These are phyloP conservation scores for Amphipyra tragopoginis DNA, from an alignment of 2,888 invertebrate species.

Conservation along the genomic window DNA sequence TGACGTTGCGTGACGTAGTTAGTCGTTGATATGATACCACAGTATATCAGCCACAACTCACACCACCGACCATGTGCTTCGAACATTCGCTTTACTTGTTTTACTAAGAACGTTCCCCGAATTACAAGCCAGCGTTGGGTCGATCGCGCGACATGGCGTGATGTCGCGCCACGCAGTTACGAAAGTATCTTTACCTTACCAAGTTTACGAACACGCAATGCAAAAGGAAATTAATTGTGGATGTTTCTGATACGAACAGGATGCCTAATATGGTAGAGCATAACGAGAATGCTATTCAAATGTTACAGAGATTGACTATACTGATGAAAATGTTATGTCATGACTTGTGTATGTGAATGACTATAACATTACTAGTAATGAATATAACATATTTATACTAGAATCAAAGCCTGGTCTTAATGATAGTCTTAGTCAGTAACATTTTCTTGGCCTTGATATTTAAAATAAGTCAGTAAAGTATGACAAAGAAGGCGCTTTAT, in stretches of 20 bases:
- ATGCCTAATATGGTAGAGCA: conserved; percentile 14
- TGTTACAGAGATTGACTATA: no score
- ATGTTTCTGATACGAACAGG: conserved; percentile 27
- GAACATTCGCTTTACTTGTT: conserved; percentile 40
- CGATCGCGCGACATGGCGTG: conserved; percentile 86
- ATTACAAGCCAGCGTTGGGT: conserved; percentile 53
- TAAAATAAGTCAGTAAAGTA: conserved; percentile 19
- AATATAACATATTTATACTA: not conserved
- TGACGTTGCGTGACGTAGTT: conserved; percentile 78
- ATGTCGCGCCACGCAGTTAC: conserved; percentile 79
- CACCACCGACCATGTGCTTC: conserved; percentile 61
- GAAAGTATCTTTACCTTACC: conserved; percentile 72
- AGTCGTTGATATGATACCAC: conserved; percentile 58
- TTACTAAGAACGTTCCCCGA: conserved; percentile 25
- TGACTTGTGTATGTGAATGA: conserved; percentile 1
- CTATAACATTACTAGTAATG: not conserved
- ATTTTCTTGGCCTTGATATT: conserved; percentile 26
- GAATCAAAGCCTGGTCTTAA: not conserved
- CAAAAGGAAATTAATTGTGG: conserved; percentile 42
- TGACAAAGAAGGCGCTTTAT: not conserved
- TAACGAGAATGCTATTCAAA: no score
- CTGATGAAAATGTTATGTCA: no score
- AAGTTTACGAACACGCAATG: conserved; percentile 48
- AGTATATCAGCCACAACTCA: conserved; percentile 58
- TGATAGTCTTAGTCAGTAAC: conserved; percentile 2